Base-by-base conservation (phyloP, 2,888 invertebrate genomes). In the Graphium colonna region DNA sequence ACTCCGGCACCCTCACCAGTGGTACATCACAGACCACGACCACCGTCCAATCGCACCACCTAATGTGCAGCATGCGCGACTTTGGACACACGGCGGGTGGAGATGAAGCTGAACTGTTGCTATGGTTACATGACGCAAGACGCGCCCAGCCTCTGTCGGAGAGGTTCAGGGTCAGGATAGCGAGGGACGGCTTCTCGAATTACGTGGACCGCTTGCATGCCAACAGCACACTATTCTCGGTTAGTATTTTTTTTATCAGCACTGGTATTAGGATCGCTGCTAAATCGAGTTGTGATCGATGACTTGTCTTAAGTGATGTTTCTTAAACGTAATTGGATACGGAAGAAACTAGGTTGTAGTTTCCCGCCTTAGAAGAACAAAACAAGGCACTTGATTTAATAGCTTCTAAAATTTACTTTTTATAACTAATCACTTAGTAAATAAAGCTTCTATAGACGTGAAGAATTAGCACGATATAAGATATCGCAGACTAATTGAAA, bases 181-280 rank as follows among this genome's bases (percentile, higher is more conserved):
- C 95, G 61, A 95, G 96, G 79, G 96, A 97, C 69, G 97, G 97
- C 10, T 96, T 96, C 82, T 95, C 96, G 12, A 95, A 95, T 79
- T 96, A 97, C 77, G 93, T 96, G 59, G 96, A 97, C 69, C 94
- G 96, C 71, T 82, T 96, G 65, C 95, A 96, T 76, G 95, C 95
- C 69, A 96, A 96, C 77, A 96, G 96, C 75, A 96, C 96, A 16
- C 93, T 97, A 54, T 97, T 97, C 78, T 96, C 96, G 86, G 94
- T 93, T 66, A 80, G 85, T 77, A 56, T 46, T 28, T 4, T 28
- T 4, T 28, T 8, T n/a, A n/a, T n/a, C n/a, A n/a, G n/a, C n/a
- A n/a, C n/a, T n/a, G 15, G 5, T 33, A 33, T n/a, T 39, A 7
- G 9, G 16, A 17, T 16, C 16, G 33, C 17, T 41, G 40, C 16